Evolutionary conservation across 1,140 invertebrate genomes (phyloP), one percentile per base, ranked within the genome.

Genomic region (Trypoxylus dichotomus): DNA sequence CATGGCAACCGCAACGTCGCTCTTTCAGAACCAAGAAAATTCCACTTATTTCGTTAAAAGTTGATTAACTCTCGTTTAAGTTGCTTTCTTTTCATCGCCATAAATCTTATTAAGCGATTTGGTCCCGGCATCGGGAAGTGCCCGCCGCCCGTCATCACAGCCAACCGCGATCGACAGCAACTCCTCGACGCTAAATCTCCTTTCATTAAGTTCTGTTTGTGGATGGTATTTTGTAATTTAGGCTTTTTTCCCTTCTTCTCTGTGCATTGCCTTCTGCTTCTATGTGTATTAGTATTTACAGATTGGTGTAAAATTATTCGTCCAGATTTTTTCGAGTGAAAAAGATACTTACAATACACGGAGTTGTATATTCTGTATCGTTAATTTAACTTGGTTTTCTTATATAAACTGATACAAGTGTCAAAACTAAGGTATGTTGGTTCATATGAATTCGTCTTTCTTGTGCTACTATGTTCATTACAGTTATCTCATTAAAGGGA

Each of bases 101-200:
- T 68, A 68, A 68, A 68, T 68, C 60, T 68, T 68, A 68, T 68
- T 68, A 68, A 68, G 60, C 24, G 60, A 68, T 68, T 68, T 68
- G 60, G 60, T 68, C 15, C 60, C 60, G 60, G 60, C 24, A 68
- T 54, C 47, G 47, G 47, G 13, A 19, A 54, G 47, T 7, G 2
- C 13, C 27, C 60, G 5, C 19, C 60, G 19, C 15, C 47, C 47
- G n/a, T 19, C 60, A 37, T 68, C 27, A 27, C 60, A 21, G 24
- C 47, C 47, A 3, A 54, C 32, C 32, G 15, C 47, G 19, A 54
- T 21, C 13, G 11, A 68, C 60, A 68, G 32, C 32, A 68, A 29
- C 7, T 68, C 24, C 24, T 15, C 60, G 19, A 24, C 15, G 47
- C 47, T 54, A 68, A 68, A 27, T 68, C 60, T 25, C 60, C 60